Evolutionary conservation across 2,888 invertebrate genomes (phyloP).

Genomic region (Harpalus rufipes): DNA sequence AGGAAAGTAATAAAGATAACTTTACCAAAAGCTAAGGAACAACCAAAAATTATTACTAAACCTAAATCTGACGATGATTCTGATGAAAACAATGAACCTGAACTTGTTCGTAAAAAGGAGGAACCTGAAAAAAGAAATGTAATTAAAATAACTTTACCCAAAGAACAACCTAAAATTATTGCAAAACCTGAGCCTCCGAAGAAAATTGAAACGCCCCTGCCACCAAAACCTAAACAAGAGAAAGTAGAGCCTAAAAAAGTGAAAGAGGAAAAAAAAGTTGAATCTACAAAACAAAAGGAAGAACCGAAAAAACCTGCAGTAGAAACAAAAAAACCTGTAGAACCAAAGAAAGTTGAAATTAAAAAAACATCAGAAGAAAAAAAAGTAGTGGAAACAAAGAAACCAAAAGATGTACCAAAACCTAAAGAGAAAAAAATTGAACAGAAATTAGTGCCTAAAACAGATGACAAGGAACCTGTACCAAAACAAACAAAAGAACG

Average conservation of each 20-base stretch:
- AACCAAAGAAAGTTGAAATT: not conserved
- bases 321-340: constrained; percentile 44
- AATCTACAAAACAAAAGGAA: constrained; percentile 66
- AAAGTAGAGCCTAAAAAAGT: constrained; percentile 68
- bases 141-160: no score
- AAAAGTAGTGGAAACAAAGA: constrained; percentile 67
- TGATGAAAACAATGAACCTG: no score
- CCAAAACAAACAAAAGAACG: constrained; percentile 71
- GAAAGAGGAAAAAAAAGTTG: constrained; percentile 72
- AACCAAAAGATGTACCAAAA: constrained; percentile 70
- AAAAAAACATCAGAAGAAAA: constrained; percentile 60
- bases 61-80: no score
- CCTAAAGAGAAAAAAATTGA: constrained; percentile 69
- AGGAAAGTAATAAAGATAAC: constrained; percentile 7
- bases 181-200: constrained; percentile 66
- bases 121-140: no score
- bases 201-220: constrained; percentile 28
- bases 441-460: constrained; percentile 29
- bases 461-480: constrained; percentile 70
- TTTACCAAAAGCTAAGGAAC: constrained; percentile 12
- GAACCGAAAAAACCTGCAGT: constrained; percentile 60
- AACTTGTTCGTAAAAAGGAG: no score
- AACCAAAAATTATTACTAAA: not conserved
- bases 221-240: constrained; percentile 45
- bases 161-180: not conserved